Evolutionary conservation across 2,113 vertebrate species (phyloP), one percentile per base, ranked within the genome.

Genomic region (Forbesichthys papilliferus): DNA sequence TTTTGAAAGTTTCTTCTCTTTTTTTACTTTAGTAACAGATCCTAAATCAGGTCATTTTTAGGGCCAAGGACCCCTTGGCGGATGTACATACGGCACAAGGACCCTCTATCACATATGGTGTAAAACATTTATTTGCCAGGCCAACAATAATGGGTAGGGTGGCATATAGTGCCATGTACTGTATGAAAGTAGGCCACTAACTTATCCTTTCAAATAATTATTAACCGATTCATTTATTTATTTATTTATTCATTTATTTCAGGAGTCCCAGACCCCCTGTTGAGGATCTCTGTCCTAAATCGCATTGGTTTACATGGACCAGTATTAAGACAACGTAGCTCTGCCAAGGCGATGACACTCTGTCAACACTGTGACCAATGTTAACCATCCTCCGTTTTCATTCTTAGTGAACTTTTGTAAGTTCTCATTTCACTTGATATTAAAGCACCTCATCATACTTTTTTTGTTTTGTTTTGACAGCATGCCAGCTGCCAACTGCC

Each of bases 321-420:
- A 69, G 77, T 80, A 77, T 69, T 62, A 77, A 71, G 69, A 66
- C 79, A 64, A 13, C 55, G 55, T 54, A 79, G 46, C 57, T 53
- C 76, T 77, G 81, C 81, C 78, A 85, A 78, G 33, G 7, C 59
- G 34, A 81, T 66, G 46, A 60, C 69, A 62, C 81, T 83, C 76
- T 34, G 54, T 76, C 81, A 86, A 83, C 74, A 70, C 64, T 12
- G 61, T 5, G 53, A 68, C 46, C 18, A 52, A n/a, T 61, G 13
- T 9, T n/a, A 69, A 75, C 36, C 69, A 52, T 46, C 48, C 64
- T 76, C 48, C 67, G 55, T 14, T 42, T 80, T 14, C 73, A 61
- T 60, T 73, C 53, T 11, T 42, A 6, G 36, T 42, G 36, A 42
- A 42, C 27, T 27, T 27, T 27, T 27, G 7, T 27, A n/a, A 69